phyloP scores from a whole-genome alignment of 2,797 vertebrate species.

The Thaleichthys pacificus region DNA sequence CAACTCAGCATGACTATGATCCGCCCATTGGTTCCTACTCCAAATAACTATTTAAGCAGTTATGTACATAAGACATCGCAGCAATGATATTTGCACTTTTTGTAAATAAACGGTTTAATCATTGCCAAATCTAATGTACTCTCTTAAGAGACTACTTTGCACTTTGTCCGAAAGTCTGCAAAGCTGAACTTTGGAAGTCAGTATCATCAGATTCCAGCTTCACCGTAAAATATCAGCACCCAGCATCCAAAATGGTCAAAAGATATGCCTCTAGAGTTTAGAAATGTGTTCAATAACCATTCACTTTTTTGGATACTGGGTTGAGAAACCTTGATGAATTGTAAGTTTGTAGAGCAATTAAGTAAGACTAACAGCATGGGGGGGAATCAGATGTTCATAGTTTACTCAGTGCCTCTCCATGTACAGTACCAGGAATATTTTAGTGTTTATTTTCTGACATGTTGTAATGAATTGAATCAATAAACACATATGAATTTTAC shows the following conservation, averaged over 20 bases:
- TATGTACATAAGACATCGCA: constrained; percentile 39
- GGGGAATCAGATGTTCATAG: constrained; percentile 20
- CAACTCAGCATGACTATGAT: neutral
- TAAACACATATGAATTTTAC: constrained; percentile 34
- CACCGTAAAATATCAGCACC: constrained; percentile 22
- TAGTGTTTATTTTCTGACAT: constrained; percentile 50
- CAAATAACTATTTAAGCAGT: constrained; percentile 40
- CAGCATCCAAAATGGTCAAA: neutral
- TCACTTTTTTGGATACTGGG: too few species aligned
- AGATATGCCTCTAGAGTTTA: too few species aligned
- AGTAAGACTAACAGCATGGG: constrained; percentile 17
- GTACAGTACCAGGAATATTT: constrained; percentile 52
- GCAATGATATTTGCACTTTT: constrained; percentile 31
- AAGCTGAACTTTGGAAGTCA: constrained; percentile 5
- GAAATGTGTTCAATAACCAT: too few species aligned
- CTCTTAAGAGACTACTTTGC: neutral
- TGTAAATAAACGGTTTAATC: constrained; percentile 48
- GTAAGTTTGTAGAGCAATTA: neutral
- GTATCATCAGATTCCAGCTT: neutral
- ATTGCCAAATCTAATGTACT: constrained; percentile 39
- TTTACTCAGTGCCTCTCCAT: constrained; percentile 39
- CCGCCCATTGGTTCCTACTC: constrained; percentile 15
- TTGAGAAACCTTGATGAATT: too few species aligned
- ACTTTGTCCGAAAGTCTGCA: neutral
- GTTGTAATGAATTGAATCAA: constrained; percentile 35